Evolutionary conservation across 2,797 vertebrate genomes (phyloP).

Genomic region (Ctenopoma kingsleyae): DNA sequence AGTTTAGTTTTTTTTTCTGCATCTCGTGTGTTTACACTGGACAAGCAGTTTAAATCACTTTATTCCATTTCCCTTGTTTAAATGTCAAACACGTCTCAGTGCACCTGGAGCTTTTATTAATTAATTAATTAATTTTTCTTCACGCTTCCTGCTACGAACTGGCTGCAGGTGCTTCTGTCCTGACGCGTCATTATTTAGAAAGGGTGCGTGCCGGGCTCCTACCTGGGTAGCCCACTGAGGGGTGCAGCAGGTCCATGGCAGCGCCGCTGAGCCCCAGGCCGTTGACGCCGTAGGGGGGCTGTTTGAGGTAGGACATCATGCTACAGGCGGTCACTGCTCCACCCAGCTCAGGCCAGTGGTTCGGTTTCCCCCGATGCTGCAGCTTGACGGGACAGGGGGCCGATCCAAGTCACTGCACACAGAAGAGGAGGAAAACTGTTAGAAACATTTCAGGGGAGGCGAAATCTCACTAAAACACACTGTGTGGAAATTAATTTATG

Average conservation of each 20-base stretch:
- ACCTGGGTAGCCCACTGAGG: constrained; percentile 96
- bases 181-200: neutral
- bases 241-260: constrained; percentile 95
- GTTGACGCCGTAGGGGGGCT: constrained; percentile 97
- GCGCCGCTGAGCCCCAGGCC: constrained; percentile 94
- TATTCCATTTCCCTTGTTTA: too few relatives aligned
- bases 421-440: neutral
- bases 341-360: constrained; percentile 87
- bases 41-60: too few relatives aligned
- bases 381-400: constrained; percentile 83
- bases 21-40: too few relatives aligned
- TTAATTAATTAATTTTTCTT: too few relatives aligned
- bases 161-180: neutral
- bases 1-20: too few relatives aligned
- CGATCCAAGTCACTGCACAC: constrained; percentile 68
- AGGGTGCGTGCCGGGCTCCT: constrained; percentile 26
- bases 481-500: too few relatives aligned
- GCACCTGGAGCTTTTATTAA: too few relatives aligned
- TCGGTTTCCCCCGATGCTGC: constrained; percentile 86
- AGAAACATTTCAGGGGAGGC: too few relatives aligned
- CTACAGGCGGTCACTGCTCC: constrained; percentile 91
- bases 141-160: neutral
- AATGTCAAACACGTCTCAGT: too few relatives aligned
- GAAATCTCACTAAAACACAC: too few relatives aligned
- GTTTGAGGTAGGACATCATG: constrained; percentile 99